Base-by-base conservation (phyloP, 2,888 invertebrate species). In the Leucoptera coffeella region DNA sequence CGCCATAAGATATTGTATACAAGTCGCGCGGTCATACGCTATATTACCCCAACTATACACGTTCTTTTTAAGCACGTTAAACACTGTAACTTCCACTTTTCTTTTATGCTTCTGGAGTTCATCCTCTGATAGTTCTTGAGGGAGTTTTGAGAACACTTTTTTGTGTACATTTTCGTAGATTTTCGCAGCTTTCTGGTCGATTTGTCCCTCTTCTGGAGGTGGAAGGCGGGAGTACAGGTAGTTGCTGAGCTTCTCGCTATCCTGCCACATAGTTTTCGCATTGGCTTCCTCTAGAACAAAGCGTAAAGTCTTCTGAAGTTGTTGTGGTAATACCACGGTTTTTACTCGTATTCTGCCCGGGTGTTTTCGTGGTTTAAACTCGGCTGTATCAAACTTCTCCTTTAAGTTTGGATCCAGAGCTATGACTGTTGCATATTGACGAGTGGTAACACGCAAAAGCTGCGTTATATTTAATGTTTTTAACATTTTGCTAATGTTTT, bases 21-120 rank as follows among this genome's bases (percentile, higher is more conserved):
- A 67, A 10, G 75, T 80, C 6, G 78, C 60, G 22, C 65, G 55
- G 35, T 83, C 78, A 38, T 85, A 92, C 2, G 76, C 61, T 13
- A 88, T 69, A 10, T 84, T 77, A 23, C 77, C 75, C 90, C 91
- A 91, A 25, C 80, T 69, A 43, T 85, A 84, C 0, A 82, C 53
- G 30, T 75, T 72, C 36, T 73, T 59, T 34, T 76, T 78, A 12
- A 88, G 41, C 11, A 73, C 50, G 31, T 57, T 72, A 28, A 74
- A 59, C 0, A 80, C 65, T 52, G 73, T 71, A 14, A 62, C 50
- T 29, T 77, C 58, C 15, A 77, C 50, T 27, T 59, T 64, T 29
- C 62, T 60, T 26, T 74, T 54, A 25, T 61, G 51, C 3, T 57
- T 38, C 19, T 50, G 41, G 15, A 61, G 50, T 21, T 72, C 64